phyloP scores from a whole-genome alignment of 1,140 invertebrate species.

The Eulimnadia texana region DNA sequence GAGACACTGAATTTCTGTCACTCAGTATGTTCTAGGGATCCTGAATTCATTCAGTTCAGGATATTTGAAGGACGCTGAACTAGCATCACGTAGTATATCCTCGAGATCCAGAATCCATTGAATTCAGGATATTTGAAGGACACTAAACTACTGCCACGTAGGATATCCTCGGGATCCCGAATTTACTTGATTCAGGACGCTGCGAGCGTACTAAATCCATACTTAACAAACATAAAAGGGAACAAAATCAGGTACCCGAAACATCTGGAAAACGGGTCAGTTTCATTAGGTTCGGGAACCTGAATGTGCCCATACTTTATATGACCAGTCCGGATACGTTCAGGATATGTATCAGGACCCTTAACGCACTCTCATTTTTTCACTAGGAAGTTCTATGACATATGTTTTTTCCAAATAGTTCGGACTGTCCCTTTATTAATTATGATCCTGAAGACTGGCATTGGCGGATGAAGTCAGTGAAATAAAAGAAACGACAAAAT shows the following conservation, averaged over 20 bases:
- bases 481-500: too few relatives aligned
- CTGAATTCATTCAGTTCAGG: too few relatives aligned
- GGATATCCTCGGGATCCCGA: not conserved
- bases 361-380: not conserved
- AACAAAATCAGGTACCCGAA: not conserved
- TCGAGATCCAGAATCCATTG: not conserved
- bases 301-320: not conserved
- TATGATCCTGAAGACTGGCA: too few relatives aligned
- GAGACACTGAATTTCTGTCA: too few relatives aligned
- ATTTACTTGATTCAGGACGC: not conserved
- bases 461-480: too few relatives aligned
- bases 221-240: not conserved
- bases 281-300: not conserved
- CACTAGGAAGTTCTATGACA: too few relatives aligned
- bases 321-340: not conserved
- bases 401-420: too few relatives aligned
- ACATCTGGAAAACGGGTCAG: not conserved
- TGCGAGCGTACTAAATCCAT: not conserved
- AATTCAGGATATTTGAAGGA: not conserved
- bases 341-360: not conserved
- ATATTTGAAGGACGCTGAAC: not conserved
- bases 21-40: too few relatives aligned
- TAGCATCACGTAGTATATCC: not conserved
- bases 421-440: too few relatives aligned
- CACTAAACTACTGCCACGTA: not conserved